Evolutionary conservation across 2,888 invertebrate species (phyloP), one percentile per base, ranked within the genome.

Genomic region (Biston betularia): DNA sequence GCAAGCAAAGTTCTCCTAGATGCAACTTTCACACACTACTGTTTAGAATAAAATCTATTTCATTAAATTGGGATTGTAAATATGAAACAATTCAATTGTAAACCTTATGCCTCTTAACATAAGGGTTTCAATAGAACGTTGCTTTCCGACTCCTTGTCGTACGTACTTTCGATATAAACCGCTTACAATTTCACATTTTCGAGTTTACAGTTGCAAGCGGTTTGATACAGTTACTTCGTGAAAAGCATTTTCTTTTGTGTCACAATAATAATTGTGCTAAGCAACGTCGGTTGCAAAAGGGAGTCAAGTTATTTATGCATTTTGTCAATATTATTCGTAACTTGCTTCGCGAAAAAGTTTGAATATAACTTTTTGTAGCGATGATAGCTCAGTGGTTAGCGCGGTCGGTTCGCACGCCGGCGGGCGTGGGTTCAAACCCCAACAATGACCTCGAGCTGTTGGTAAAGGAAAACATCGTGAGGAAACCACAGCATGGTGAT

Each of bases 181-280:
- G 55, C 45, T 55, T 50, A 45, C 48, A 50, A 50, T 50, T 60
- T 38, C 50, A 52, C 0, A 56, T 1, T 42, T 9, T 65, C 60
- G 10, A 50, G 45, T 42, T 38, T 50, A 52, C 42, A 48, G 35
- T 65, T 14, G 33, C 33, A 49, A 42, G 14, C 24, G 33, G 4
- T 49, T 12, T n/a, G 12, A 15, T 44, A 34, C 4, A 14, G 54
- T 42, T 49, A 49, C 40, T 44, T 48, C 46, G 55, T 75, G 66
- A 45, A 68, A 71, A 72, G 67, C 71, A 71, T 76, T 77, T 78
- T 74, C 78, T 76, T 77, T 75, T 74, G 70, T 70, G 77, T 77
- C 74, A 77, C 71, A 77, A 78, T 78, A 78, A 78, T 78, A 77
- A 76, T 77, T 77, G 76, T 77, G 38, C 2, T 38, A 77, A 75